phyloP scores from a whole-genome alignment of 1,140 invertebrate species.

The Ceratina japonica region DNA sequence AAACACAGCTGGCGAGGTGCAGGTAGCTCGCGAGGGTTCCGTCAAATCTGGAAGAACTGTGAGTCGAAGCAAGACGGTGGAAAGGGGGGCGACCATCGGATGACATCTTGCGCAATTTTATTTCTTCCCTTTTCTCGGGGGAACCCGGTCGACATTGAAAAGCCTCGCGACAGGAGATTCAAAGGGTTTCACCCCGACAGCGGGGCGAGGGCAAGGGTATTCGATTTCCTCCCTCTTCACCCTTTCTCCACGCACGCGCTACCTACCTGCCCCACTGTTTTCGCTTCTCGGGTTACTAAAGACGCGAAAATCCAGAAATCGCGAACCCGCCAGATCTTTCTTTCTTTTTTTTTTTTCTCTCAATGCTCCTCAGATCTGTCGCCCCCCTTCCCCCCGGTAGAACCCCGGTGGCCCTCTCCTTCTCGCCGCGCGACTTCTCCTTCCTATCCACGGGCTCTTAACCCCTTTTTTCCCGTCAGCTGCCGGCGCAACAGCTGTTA shows the following conservation, averaged over 20 bases:
- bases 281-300: constrained; percentile 78
- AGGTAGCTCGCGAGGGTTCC: constrained; percentile 58
- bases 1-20: constrained; percentile 73
- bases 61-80: constrained; percentile 12
- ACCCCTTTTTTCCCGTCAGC: constrained; percentile 78
- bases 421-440: constrained; percentile 25
- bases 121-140: constrained; percentile 32
- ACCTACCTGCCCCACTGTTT: constrained; percentile 76
- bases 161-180: constrained; percentile 49
- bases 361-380: constrained; percentile 57
- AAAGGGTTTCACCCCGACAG: constrained; percentile 70
- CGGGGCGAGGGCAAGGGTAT: constrained; percentile 32
- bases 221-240: constrained; percentile 55
- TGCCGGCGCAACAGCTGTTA: constrained; percentile 76
- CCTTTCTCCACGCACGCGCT: constrained; percentile 27
- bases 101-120: constrained; percentile 77
- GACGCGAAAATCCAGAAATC: constrained; percentile 79
- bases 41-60: constrained; percentile 53
- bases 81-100: constrained; percentile 55
- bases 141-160: constrained; percentile 47
- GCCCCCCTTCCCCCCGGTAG: constrained; percentile 56
- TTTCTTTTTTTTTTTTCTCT: constrained; percentile 15
- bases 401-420: constrained; percentile 54
- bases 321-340: constrained; percentile 66
- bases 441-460: constrained; percentile 70